Evolutionary conservation across 2,888 invertebrate species (phyloP), one percentile per base, ranked within the genome.

Genomic region (Steromphala cineraria): DNA sequence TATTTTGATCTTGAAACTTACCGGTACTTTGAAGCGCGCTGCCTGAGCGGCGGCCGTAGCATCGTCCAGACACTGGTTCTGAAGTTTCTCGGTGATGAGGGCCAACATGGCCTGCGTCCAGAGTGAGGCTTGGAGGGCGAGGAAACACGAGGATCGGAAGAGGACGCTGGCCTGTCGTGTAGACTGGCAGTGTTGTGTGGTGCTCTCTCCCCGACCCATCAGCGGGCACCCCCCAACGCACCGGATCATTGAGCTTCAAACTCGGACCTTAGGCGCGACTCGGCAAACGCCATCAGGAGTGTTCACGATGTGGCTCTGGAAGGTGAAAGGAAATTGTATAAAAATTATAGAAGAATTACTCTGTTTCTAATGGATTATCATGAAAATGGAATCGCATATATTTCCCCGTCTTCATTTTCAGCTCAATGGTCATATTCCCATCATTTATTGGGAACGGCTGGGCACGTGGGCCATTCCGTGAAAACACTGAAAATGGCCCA

Each of bases 11-110:
- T 7, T 4, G 36, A n/a, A n/a, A 53, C 52, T 53, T 67, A 67
- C 67, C 10, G 67, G 67, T 67, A 67, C n/a, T 67, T 67, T 67
- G 24, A 67, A 36, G 15, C 31, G 67, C 28, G 67, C 67, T 67
- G 67, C 67, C 67, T 10, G 24, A 67, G 21, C 31, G 28, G 53
- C 67, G 36, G 74, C 74, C 10, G 78, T 56, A 55, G 53, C 75
- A 78, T 90, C 90, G 52, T 89, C 88, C 24, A 90, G 81, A 10
- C 84, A 85, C 82, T 90, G 90, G 31, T 87, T 87, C 77, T 87
- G 86, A 8, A 90, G 84, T 80, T 89, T 89, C 77, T 88, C 86
- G n/a, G 90, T 87, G 62, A 90, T 85, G 28, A 87, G 82, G 40
- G 85, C 86, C 56, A 90, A 28, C 71, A 79, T 71, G 53, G 55